Evolutionary conservation across 2,797 vertebrate species (phyloP).

Genomic region (Meriones psammophilus): DNA sequence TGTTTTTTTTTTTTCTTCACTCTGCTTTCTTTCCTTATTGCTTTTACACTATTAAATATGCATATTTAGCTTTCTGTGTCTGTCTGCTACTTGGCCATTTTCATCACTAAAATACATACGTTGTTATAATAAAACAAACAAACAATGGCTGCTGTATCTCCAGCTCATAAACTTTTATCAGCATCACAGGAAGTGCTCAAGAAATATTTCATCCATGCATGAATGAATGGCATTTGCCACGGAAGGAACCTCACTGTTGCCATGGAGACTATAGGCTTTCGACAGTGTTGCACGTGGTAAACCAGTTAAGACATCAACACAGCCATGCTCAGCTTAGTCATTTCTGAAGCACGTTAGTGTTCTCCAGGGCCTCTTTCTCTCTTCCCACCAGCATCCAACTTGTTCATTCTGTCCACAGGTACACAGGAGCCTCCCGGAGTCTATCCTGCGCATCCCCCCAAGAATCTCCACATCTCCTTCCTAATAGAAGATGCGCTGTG

Average conservation of each 20-base stretch:
- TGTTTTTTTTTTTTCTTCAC: neutral
- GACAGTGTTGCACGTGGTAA: neutral
- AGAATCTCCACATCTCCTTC: neutral
- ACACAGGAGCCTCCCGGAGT: neutral
- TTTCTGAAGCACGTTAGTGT: neutral
- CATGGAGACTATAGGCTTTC: neutral
- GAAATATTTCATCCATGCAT: neutral
- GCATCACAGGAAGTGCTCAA: neutral
- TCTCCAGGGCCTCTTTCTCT: neutral
- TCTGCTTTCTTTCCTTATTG: neutral
- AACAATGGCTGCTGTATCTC: neutral
- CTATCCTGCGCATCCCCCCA: neutral
- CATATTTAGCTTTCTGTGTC: constrained; percentile 8
- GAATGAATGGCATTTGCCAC: neutral
- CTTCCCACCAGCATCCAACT: neutral
- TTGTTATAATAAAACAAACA: neutral
- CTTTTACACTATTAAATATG: neutral
- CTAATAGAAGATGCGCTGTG: neutral
- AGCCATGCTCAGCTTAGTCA: neutral
- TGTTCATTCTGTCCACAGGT: neutral
- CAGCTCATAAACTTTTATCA: neutral
- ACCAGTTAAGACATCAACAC: neutral
- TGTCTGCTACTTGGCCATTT: neutral
- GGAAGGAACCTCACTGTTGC: constrained; percentile 11
- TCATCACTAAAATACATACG: neutral